Evolutionary conservation across 35 echinoderm and acorn worm genomes (phyloP), one percentile per base, ranked within the genome.

Genomic region (Holothuria glaberrima): DNA sequence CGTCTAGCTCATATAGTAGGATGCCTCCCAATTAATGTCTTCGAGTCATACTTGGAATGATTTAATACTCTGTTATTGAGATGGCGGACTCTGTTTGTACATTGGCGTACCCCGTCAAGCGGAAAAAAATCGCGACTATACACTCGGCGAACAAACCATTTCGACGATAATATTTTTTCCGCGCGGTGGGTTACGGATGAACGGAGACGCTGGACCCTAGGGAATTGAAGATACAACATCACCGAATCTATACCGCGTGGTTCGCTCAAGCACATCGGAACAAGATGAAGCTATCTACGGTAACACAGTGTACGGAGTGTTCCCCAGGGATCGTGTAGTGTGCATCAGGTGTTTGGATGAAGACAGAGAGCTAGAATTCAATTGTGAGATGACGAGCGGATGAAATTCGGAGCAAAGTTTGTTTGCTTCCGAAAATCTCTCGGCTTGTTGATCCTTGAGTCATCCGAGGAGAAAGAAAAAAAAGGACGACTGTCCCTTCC

Each of bases 71-170:
- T 78, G 74, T 78, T 78, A 78, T 78, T 78, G 41, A 78, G 74
- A 78, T 78, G 21, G 31, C 74, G 74, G 74, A 41, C 38, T 78
- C 50, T 78, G 74, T 78, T 78, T 78, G 74, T 78, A 78, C 74
- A 78, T 78, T 78, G 74, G 74, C 50, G 74, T 48, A 78, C 74
- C 50, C 50, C 74, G 74, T 78, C 74, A 78, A 48, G 74, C 74
- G 74, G 74, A 78, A 78, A 75, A n/a, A 78, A 78, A 78, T 48
- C 74, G 44, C 74, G 74, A 78, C 74, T 78, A 78, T 78, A 48
- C 74, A 48, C 74, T 78, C 74, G 21, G n/a, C 74, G 74, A 78
- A 78, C 74, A 78, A 78, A 78, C 74, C 50, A 78, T 78, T 41
- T 17, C 50, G 50, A 54, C 10, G 50, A 54, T 54, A 54, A 54